phyloP scores from a whole-genome alignment of 2,888 invertebrate genomes.

The Noctua pronuba region DNA sequence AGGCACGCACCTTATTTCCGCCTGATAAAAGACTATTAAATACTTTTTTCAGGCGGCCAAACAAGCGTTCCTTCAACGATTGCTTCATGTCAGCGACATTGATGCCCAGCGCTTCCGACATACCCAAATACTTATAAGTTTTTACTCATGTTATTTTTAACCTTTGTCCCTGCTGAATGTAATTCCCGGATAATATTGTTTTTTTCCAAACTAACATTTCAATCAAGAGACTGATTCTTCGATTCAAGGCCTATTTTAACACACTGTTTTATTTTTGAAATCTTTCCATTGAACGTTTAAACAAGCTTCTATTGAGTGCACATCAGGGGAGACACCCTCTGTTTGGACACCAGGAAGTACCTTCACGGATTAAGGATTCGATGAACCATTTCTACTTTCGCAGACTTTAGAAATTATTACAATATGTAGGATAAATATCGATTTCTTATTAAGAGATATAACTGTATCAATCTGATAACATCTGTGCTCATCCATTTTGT shows the following conservation, averaged over 20 bases:
- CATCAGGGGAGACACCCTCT: conserved; percentile 50
- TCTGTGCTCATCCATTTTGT: neutral
- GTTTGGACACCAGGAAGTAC: conserved; percentile 34
- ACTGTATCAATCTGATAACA: neutral
- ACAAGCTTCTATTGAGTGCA: conserved; percentile 18
- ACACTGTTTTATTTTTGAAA: conserved; percentile 16
- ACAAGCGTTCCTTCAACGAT: too few relatives aligned
- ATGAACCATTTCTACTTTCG: neutral
- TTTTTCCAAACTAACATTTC: neutral
- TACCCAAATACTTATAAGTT: too few relatives aligned
- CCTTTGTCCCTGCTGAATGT: neutral
- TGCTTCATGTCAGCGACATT: too few relatives aligned
- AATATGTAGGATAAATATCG: neutral
- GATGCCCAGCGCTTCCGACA: too few relatives aligned
- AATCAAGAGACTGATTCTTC: neutral
- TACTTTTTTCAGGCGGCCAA: too few relatives aligned
- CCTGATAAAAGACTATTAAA: too few relatives aligned
- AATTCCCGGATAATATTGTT: neutral
- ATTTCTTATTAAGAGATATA: neutral
- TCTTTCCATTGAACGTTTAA: conserved; percentile 16
- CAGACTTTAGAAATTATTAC: conserved; percentile 6
- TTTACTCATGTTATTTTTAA: neutral
- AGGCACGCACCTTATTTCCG: too few relatives aligned
- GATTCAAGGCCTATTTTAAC: neutral
- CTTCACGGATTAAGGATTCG: conserved; percentile 36